phyloP scores from a whole-genome alignment of 2,113 vertebrate species.

The Pseudolaguvia tuberculata region DNA sequence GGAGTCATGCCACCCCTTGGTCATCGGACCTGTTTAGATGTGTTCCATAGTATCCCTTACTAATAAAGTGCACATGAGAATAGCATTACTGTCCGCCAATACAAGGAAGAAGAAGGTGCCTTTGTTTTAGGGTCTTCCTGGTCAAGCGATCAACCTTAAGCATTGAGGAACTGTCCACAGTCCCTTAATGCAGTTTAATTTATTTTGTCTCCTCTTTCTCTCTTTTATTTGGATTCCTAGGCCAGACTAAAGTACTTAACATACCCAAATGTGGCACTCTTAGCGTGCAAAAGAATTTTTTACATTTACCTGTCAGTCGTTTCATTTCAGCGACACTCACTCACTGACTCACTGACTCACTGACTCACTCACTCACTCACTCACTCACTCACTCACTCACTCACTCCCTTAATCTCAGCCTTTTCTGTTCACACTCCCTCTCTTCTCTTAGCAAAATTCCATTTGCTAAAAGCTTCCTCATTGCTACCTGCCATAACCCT shows the following conservation, averaged over 20 bases:
- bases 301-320: slow-evolving; percentile 69
- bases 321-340: slow-evolving; percentile 48
- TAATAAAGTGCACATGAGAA: slow-evolving; percentile 40
- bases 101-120: slow-evolving; percentile 37
- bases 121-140: slow-evolving; percentile 41
- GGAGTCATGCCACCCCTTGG: slow-evolving; percentile 27
- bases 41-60: slow-evolving; percentile 15
- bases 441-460: slow-evolving; percentile 62
- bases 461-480: slow-evolving; percentile 75
- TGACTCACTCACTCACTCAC: slow-evolving; percentile 22
- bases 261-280: slow-evolving; percentile 77
- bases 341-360: slow-evolving; percentile 27
- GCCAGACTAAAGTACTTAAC: slow-evolving; percentile 72
- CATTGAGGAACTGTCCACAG: no score
- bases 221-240: slow-evolving; percentile 73
- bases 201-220: slow-evolving; percentile 43
- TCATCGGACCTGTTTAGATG: slow-evolving; percentile 16
- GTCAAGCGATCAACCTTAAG: no score
- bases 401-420: slow-evolving; percentile 33
- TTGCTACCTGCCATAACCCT: slow-evolving; percentile 67
- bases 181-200: slow-evolving; percentile 81
- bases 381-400: slow-evolving; percentile 36
- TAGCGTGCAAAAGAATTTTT: slow-evolving; percentile 69
- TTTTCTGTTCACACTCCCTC: slow-evolving; percentile 39
- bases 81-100: slow-evolving; percentile 31